These are phyloP conservation scores for Thamnophis sirtalis DNA, from an alignment of 2,113 vertebrate genomes.

Conservation along the genomic window DNA sequence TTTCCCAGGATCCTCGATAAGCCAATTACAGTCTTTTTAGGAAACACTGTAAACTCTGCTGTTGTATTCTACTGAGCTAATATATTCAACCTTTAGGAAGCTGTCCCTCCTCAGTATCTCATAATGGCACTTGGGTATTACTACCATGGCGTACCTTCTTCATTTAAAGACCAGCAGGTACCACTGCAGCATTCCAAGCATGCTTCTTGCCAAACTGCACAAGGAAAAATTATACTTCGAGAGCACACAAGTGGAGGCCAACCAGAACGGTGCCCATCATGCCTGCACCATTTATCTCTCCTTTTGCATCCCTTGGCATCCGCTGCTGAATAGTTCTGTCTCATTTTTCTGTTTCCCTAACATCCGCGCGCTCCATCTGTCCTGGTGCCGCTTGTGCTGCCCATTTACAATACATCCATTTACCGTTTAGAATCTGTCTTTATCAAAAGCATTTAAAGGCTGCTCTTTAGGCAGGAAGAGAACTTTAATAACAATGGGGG, in stretches of 20 bases:
- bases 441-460: neutral
- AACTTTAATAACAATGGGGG: neutral
- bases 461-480: neutral
- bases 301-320: neutral
- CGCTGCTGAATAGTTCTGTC: neutral
- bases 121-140: conserved; percentile 8
- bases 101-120: conserved; percentile 6
- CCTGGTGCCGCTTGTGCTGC: neutral
- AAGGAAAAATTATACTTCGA: neutral
- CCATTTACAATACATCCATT: neutral
- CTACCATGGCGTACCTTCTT: neutral
- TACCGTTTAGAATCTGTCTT: neutral
- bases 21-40: conserved; percentile 51
- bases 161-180: neutral
- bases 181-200: neutral
- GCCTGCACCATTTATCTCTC: neutral
- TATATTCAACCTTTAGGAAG: conserved; percentile 28
- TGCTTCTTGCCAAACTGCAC: neutral
- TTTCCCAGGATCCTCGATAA: conserved; percentile 57
- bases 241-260: neutral
- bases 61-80: conserved; percentile 49
- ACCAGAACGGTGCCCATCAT: neutral
- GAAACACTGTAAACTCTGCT: conserved; percentile 50
- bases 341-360: neutral
- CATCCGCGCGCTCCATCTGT: neutral